Conservation (phyloP, 2,113 vertebrate species). For the Pimephales promelas region DNA sequence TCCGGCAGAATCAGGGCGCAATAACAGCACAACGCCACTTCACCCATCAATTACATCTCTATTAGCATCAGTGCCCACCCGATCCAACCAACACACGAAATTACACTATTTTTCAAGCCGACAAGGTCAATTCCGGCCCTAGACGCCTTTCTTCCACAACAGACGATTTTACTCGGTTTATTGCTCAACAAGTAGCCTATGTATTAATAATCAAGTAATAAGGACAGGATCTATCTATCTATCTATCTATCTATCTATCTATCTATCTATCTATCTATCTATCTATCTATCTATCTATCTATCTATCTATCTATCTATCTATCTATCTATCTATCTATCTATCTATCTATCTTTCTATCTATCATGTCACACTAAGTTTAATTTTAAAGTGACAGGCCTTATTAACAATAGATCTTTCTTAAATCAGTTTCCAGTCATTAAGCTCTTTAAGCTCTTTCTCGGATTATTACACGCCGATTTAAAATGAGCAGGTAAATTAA, state of each 20-base stretch:
- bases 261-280: too few relatives aligned
- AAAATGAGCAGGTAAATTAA: not conserved
- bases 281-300: too few relatives aligned
- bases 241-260: too few relatives aligned
- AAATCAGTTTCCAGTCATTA: not conserved
- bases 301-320: too few relatives aligned
- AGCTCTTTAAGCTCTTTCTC: not conserved
- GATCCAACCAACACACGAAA: constrained; percentile 75
- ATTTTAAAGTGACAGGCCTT: too few relatives aligned
- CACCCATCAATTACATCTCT: constrained; percentile 99
- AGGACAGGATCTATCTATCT: not conserved
- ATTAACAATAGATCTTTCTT: too few relatives aligned
- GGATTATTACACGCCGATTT: not conserved
- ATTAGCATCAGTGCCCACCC: constrained; percentile 96
- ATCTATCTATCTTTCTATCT: too few relatives aligned
- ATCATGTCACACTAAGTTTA: too few relatives aligned
- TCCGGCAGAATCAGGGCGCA: constrained; percentile 96
- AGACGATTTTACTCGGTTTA: constrained; percentile 54
- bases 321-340: too few relatives aligned
- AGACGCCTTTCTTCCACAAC: constrained; percentile 66
- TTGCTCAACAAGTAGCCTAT: constrained; percentile 53
- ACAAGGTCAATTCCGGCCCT: constrained; percentile 74
- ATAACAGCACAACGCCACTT: constrained; percentile 98
- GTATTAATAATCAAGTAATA: constrained; percentile 11
- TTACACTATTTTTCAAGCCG: constrained; percentile 88